Evolutionary conservation across 2,797 vertebrate species (phyloP), one percentile per base, ranked within the genome.

Genomic region (Erpetoichthys calabaricus): DNA sequence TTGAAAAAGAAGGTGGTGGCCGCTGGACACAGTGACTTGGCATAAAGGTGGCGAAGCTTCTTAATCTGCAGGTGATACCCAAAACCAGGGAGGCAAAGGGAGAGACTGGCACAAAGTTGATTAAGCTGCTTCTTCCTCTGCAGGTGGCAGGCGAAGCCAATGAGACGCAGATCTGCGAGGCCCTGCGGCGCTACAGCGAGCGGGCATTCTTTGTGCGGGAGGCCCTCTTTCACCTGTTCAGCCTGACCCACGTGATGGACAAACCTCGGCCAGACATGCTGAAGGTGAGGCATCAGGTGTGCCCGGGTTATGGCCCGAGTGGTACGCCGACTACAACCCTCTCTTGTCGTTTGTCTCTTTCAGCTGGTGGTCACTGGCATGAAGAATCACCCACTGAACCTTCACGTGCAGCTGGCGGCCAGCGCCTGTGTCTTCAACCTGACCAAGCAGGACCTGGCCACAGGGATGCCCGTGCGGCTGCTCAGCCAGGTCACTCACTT

Each of bases 71-170:
- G 25, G 25, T 25, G 25, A 25, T 25, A 25, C 25, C 2, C 25
- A 25, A 25, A 25, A 25, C 25, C 25, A 25, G 25, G 25, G 25
- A 25, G n/a, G n/a, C n/a, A n/a, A n/a, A n/a, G n/a, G n/a, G n/a
- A n/a, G n/a, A n/a, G n/a, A n/a, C n/a, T n/a, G n/a, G n/a, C n/a
- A n/a, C 25, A 25, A 25, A 25, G 25, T 25, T 25, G 25, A 25
- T 25, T 25, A 25, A 25, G 25, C 25, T 25, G 25, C 25, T 25
- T 25, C 25, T 25, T 25, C 25, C 25, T 25, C 59, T 41, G 45
- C 70, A 99, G 96, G 93, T 99, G 47, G 96, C 96, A 0, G 96
- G 96, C 47, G 96, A 99, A 80, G 95, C 95, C 61, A 98, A 97
- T 45, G 94, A 98, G 80, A 91, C 79, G 7, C 96, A 99, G 79